A percentile compares a stretch with the other conserved stretches of the same genome.
Conservation (phyloP, 2,113 vertebrate species). For the Ia io region DNA sequence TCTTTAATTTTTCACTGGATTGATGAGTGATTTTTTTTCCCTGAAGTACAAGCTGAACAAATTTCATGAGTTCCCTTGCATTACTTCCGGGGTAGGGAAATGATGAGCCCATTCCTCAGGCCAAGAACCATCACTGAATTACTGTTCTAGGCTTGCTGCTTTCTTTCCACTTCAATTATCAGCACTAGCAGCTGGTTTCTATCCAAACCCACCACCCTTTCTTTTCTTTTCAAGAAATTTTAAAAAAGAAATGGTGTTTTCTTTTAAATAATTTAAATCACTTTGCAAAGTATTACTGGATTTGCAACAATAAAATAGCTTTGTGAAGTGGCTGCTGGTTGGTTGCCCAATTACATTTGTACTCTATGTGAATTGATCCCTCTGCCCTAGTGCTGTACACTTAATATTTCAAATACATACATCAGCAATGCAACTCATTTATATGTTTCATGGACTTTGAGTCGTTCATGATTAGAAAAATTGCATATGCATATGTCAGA, state of each 20-base stretch:
- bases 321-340: slow-evolving; percentile 46
- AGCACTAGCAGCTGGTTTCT: neutral
- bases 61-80: neutral
- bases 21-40: neutral
- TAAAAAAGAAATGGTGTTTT: neutral
- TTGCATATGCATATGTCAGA: slow-evolving; percentile 4
- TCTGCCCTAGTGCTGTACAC: neutral
- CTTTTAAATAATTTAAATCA: slow-evolving; percentile 63
- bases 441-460: slow-evolving; percentile 55
- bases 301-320: slow-evolving; percentile 51
- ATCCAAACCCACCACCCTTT: neutral
- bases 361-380: slow-evolving; percentile 23
- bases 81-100: neutral
- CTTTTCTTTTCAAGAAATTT: neutral
- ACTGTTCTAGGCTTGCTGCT: neutral
- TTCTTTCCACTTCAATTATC: neutral
- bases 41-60: neutral
- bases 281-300: slow-evolving; percentile 35
- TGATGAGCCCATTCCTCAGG: neutral
- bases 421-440: slow-evolving; percentile 4
- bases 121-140: neutral
- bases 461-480: slow-evolving; percentile 46
- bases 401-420: slow-evolving; percentile 50
- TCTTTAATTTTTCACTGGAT: slow-evolving; percentile 2
- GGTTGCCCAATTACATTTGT: slow-evolving; percentile 46